Evolutionary conservation across 1,140 invertebrate genomes (phyloP).

Genomic region (Heliconius nattereri): DNA sequence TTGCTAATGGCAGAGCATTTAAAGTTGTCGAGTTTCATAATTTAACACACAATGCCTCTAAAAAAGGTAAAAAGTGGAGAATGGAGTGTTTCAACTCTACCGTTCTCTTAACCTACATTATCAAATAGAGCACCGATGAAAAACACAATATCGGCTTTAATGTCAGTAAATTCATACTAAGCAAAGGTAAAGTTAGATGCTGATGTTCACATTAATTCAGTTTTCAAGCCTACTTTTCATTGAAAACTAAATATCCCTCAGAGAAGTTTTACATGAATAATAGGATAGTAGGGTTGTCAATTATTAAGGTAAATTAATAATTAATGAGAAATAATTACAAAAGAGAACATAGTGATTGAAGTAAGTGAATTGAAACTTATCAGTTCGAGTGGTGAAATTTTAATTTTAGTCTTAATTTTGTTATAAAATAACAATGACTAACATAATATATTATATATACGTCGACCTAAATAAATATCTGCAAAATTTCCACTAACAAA

Average conservation of each 20-base stretch:
- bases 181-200: background rate
- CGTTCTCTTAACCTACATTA: too few relatives aligned
- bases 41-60: background rate
- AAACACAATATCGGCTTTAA: background rate
- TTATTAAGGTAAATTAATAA: background rate
- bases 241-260: background rate
- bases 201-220: background rate
- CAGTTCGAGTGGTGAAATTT: background rate
- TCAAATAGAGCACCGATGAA: too few relatives aligned
- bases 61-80: too few relatives aligned
- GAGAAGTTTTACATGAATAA: background rate
- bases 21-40: too few relatives aligned
- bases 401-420: background rate
- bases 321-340: background rate
- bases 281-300: background rate
- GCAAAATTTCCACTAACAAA: conserved; percentile 28
- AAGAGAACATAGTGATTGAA: background rate
- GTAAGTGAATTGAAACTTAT: too few relatives aligned
- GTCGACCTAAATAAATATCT: conserved; percentile 7
- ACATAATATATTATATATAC: background rate
- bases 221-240: background rate
- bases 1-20: too few relatives aligned
- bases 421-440: background rate
- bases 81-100: too few relatives aligned
- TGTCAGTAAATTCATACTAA: background rate